Conservation (phyloP, 2,113 vertebrate genomes). For the Anser brachyrhynchus region DNA sequence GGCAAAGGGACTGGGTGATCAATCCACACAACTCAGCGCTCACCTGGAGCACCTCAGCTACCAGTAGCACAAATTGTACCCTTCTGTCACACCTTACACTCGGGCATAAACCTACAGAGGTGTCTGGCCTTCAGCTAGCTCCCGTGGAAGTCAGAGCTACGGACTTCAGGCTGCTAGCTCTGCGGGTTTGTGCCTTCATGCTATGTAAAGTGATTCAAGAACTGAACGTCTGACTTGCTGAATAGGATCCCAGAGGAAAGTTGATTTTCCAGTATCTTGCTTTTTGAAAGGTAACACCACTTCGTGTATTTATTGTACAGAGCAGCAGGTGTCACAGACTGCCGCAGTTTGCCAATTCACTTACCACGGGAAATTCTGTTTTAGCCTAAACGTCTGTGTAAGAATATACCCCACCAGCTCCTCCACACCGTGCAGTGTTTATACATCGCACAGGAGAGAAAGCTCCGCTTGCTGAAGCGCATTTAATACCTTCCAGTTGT, state of each 20-base stretch:
- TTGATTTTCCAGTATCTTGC: not conserved
- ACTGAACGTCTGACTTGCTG: not conserved
- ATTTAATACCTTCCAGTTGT: not conserved
- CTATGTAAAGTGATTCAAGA: not conserved
- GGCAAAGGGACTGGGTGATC: accelerated
- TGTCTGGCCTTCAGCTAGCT: not conserved
- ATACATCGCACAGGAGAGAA: not conserved
- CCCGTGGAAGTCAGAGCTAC: accelerated
- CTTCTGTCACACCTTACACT: not conserved
- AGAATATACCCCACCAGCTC: not conserved
- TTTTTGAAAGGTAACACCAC: not conserved
- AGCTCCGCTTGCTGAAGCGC: not conserved
- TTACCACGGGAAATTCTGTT: not conserved
- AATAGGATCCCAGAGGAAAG: not conserved
- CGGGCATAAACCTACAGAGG: not conserved
- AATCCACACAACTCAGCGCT: accelerated
- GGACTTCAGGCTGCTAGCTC: accelerated
- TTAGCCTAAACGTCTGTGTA: not conserved
- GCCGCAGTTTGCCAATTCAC: not conserved
- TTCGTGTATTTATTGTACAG: not conserved
- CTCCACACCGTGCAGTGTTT: accelerated
- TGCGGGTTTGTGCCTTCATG: slow-evolving; percentile 34
- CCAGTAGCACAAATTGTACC: not conserved
- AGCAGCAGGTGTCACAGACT: not conserved
- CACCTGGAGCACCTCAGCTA: accelerated